These are phyloP conservation scores for Helleia helle DNA, from an alignment of 2,888 invertebrate species.

Conservation along the genomic window DNA sequence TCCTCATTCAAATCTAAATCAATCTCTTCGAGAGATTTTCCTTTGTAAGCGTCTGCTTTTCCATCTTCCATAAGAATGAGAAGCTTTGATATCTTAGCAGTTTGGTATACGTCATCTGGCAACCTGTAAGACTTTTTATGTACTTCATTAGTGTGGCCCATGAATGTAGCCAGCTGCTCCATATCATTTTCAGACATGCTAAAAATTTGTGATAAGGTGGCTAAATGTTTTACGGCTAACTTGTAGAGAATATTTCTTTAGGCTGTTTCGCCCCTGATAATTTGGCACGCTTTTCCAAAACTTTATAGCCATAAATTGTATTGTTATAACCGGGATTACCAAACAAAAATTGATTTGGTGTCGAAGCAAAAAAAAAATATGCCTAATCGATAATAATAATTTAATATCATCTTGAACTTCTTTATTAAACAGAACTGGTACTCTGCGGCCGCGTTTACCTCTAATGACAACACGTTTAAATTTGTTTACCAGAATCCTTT, in stretches of 20 bases:
- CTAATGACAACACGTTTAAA: slow-evolving; percentile 27
- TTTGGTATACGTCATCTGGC: slow-evolving; percentile 21
- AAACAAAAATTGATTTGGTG: slow-evolving; percentile 14
- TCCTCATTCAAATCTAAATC: background rate
- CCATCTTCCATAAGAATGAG: background rate
- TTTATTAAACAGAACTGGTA: slow-evolving; percentile 26
- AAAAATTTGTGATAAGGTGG: slow-evolving; percentile 28
- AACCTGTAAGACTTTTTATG: slow-evolving; percentile 23
- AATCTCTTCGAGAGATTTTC: background rate
- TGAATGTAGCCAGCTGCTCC: slow-evolving; percentile 28
- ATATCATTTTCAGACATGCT: slow-evolving; percentile 28
- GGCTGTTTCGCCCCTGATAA: slow-evolving; percentile 26
- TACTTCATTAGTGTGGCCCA: slow-evolving; percentile 25
- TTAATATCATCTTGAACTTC: slow-evolving; percentile 22
- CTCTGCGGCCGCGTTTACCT: slow-evolving; percentile 26
- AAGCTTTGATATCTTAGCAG: background rate
- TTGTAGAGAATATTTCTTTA: slow-evolving; percentile 27
- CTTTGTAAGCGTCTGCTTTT: background rate
- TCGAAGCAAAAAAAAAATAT: slow-evolving; percentile 9
- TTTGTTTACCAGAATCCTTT: slow-evolving; percentile 24
- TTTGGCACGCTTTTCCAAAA: slow-evolving; percentile 24
- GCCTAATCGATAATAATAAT: slow-evolving; percentile 12
- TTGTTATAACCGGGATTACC: slow-evolving; percentile 12
- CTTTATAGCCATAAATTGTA: slow-evolving; percentile 26
- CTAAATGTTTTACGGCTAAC: slow-evolving; percentile 31